Base-by-base conservation (phyloP, 2,113 vertebrate genomes). In the Sander vitreus region DNA sequence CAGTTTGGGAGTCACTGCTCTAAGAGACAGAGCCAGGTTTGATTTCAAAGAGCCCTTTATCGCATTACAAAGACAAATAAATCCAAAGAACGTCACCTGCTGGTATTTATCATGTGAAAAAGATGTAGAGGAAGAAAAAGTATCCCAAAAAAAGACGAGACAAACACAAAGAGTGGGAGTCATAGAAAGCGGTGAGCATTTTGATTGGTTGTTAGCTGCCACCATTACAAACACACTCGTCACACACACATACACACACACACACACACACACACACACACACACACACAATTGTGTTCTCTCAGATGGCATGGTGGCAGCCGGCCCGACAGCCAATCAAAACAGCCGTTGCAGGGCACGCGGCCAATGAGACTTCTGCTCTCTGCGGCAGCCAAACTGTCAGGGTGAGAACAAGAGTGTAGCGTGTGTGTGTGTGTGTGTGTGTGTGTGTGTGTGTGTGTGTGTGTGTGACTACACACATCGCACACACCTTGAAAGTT, bases 361-460 rank as follows among this genome's bases (percentile, higher is more conserved):
- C 48, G 15, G 90, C 88, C 92, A 93, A 92, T 90, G 72, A 85
- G 90, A 89, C 76, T 88, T 79, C 88, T 85, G 85, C 82, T 90
- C 89, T 88, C 72, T 39, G 53, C 70, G 36, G 66, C 84, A 88
- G 89, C 86, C 86, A 64, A 88, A 87, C 92, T 90, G 89, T 91
- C 88, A 86, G 92, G 81, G 71, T 77, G 85, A 84, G 87, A 84
- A 86, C 74, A 78, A 68, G 77, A 69, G 81, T 70, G 88, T 83
- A 76, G 69, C 14, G 15, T 45, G 25, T 16, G 36, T 80, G 80
- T 39, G 67, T 27, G 48, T 45, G 66, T 50, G 33, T 16, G 36
- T 80, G 80, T 39, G 67, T 27, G 47, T 70, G 48, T 45, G 66
- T 50, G 54, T 77, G 54, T 45, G 66, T 50, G 54, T 77, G 54